Evolutionary conservation across 2,113 vertebrate species (phyloP).

Genomic region (Gorsachius goisagi): DNA sequence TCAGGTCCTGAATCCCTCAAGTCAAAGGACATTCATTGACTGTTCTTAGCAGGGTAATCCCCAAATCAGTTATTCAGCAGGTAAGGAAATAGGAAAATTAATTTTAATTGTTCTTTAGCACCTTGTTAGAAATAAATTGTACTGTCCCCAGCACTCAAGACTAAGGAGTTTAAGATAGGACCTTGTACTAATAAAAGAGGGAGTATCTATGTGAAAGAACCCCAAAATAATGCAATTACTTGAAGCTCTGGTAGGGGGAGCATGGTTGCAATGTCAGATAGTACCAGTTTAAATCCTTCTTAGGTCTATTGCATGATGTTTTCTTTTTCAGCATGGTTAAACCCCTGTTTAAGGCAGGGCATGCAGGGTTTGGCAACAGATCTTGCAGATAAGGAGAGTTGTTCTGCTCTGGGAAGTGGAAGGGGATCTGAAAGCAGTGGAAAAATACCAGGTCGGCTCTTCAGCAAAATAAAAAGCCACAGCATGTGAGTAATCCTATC

Average conservation of each 20-base stretch:
- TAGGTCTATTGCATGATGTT: not conserved
- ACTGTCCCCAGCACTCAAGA: not conserved
- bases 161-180: not conserved
- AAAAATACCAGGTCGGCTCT: conserved; percentile 30
- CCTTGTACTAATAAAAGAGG: not conserved
- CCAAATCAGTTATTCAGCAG: not conserved
- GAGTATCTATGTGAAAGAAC: not conserved
- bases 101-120: not conserved
- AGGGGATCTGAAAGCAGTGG: not conserved
- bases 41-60: not conserved
- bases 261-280: not conserved
- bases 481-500: conserved; percentile 17
- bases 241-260: not conserved
- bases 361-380: not conserved
- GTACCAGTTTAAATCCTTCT: not conserved
- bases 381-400: not conserved
- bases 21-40: not conserved
- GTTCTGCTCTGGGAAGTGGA: not conserved
- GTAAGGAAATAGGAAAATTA: not conserved
- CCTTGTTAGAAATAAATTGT: not conserved
- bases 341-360: not conserved
- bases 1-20: not conserved
- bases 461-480: conserved; percentile 23
- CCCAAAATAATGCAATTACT: not conserved
- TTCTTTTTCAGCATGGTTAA: not conserved